phyloP scores from a whole-genome alignment of 2,888 invertebrate species.

The Melanostoma scalare region DNA sequence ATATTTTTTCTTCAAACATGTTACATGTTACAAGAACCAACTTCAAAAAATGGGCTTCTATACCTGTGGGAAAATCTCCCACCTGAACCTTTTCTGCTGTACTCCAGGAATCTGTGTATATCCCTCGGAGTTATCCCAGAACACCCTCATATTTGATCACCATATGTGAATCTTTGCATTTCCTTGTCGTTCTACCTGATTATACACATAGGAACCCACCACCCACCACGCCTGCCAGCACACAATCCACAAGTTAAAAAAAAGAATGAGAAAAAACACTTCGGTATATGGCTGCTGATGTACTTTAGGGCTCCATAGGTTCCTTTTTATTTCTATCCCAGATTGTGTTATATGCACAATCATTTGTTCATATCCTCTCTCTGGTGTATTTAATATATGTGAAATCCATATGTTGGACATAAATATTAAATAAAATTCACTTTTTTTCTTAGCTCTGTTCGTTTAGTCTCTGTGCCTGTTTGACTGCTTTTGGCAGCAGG shows the following conservation, averaged over 20 bases:
- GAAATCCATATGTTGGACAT: slow-evolving; percentile 56
- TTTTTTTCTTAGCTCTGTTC: slow-evolving; percentile 36
- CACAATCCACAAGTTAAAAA: no score
- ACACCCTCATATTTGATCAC: slow-evolving; percentile 43
- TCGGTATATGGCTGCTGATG: slow-evolving; percentile 13
- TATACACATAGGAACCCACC: slow-evolving; percentile 3
- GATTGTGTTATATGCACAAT: slow-evolving; percentile 61
- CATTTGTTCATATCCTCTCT: slow-evolving; percentile 54
- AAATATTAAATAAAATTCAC: slow-evolving; percentile 67
- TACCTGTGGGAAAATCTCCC: slow-evolving; percentile 51
- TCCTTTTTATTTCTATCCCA: slow-evolving; percentile 17
- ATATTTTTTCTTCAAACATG: slow-evolving; percentile 17
- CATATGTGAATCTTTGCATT: slow-evolving; percentile 49
- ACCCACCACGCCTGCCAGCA: no score
- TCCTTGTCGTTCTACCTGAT: slow-evolving; percentile 38
- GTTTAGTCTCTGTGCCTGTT: not conserved
- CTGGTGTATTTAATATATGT: slow-evolving; percentile 36
- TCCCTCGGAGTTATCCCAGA: slow-evolving; percentile 46
- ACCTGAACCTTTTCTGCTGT: slow-evolving; percentile 31
- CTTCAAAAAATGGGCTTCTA: not conserved
- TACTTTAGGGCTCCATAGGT: slow-evolving; percentile 42
- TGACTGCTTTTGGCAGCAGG: slow-evolving; percentile 34
- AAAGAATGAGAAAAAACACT: slow-evolving; percentile 2
- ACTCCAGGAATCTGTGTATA: slow-evolving; percentile 9
- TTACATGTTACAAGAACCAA: slow-evolving; percentile 23